Base-by-base conservation (phyloP, 1,140 invertebrate genomes). In the Andrena cerasifolii region DNA sequence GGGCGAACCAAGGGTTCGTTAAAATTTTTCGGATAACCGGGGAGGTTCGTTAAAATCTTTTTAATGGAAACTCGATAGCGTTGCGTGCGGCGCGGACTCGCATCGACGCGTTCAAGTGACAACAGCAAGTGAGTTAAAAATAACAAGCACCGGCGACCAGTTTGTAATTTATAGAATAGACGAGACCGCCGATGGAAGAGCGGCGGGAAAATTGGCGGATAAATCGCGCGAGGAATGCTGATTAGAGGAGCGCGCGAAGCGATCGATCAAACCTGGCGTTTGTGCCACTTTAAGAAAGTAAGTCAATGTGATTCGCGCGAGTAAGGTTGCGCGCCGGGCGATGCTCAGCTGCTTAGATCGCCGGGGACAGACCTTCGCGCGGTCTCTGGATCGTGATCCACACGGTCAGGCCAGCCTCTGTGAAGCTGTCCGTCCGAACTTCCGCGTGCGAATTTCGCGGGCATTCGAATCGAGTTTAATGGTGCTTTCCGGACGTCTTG, bases 251-350 rank as follows among this genome's bases (percentile, higher is more conserved):
- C 49, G 53, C 76, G 77, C 66, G 70, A 67, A 59, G 54, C 81
- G 76, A 84, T 84, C 82, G 81, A 84, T 83, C 77, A 76, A 33
- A 70, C 67, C 66, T 80, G 78, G 83, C 82, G 80, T 85, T 81
- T 78, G 87, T 86, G 84, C 86, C 79, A 87, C 79, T 88, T 88
- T 86, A 83, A 80, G 82, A 87, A 90, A 90, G 89, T 89, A 87
- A 89, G 88, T 89, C 88, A 90, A 90, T 89, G 88, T 77, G 74
- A 89, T 88, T 81, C 86, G 84, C 78, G 56, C 68, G 82, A 79
- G 81, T 85, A 85, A 87, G 86, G 86, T 79, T 86, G 82, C 78
- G 72, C n/a, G n/a, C n/a, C n/a, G n/a, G 61, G 53, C 33, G 21
- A 58, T 58, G 40, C 61, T 43, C 66, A 68, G 49, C 61, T 26